Evolutionary conservation across 2,888 invertebrate species (phyloP).

Genomic region (Mimumesa dahlbomi): DNA sequence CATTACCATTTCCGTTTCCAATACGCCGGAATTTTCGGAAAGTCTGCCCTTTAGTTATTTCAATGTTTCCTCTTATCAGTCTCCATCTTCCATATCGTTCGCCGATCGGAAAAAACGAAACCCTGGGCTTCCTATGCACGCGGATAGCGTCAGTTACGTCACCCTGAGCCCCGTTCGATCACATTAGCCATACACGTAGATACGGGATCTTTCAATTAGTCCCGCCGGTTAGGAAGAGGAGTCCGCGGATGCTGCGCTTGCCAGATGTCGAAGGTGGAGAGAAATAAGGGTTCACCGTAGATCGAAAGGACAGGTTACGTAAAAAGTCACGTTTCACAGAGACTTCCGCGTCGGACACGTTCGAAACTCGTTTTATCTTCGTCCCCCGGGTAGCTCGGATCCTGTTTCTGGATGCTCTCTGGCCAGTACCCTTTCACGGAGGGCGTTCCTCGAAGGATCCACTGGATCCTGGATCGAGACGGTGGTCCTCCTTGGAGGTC

Average conservation of each 20-base stretch:
- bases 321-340: constrained; percentile 43
- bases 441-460: too few species aligned
- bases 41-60: too few species aligned
- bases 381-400: too few species aligned
- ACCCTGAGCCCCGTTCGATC: not conserved
- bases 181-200: constrained; percentile 13
- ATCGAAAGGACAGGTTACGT: constrained; percentile 50
- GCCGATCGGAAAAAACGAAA: too few species aligned
- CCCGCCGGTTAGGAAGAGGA: constrained; percentile 26
- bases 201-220: constrained; percentile 49
- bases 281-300: constrained; percentile 38
- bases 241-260: constrained; percentile 28
- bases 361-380: constrained; percentile 5
- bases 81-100: too few species aligned
- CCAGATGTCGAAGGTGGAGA: constrained; percentile 43
- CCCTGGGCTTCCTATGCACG: not conserved
- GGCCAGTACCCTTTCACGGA: too few species aligned
- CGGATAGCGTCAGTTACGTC: not conserved
- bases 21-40: too few species aligned
- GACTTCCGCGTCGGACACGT: constrained; percentile 44
- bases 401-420: too few species aligned
- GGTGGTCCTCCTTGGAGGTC: constrained; percentile 16
- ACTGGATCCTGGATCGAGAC: constrained; percentile 1
- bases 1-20: too few species aligned
- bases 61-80: too few species aligned